phyloP scores from a whole-genome alignment of 2,797 vertebrate species.

The Clarias fuscus region DNA sequence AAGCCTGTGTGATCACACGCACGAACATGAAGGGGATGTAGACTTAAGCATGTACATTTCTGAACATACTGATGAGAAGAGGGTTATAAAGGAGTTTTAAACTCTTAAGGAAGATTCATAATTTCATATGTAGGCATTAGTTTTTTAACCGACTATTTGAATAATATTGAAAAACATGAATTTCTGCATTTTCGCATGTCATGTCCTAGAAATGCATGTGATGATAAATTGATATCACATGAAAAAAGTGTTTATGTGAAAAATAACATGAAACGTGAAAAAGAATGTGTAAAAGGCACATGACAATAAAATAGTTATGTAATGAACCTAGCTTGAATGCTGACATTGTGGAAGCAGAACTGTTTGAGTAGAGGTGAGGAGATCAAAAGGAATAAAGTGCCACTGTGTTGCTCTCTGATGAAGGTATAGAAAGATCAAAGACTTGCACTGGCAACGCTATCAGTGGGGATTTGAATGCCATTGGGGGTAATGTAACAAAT shows the following conservation, averaged over 20 bases:
- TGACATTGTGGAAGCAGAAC: background rate
- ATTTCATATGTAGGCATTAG: background rate
- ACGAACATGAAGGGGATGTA: background rate
- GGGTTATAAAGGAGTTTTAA: background rate
- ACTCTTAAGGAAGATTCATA: background rate
- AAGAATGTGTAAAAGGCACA: background rate
- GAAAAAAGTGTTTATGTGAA: background rate
- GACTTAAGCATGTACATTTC: background rate
- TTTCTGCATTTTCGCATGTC: background rate
- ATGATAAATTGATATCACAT: background rate
- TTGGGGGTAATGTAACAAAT: background rate
- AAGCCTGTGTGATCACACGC: conserved; percentile 13
- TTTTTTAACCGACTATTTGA: background rate
- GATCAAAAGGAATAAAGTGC: background rate
- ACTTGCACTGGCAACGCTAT: background rate
- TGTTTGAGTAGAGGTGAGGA: background rate
- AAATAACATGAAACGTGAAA: background rate
- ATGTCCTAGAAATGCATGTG: background rate
- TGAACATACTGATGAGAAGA: too few species aligned
- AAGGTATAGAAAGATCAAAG: background rate
- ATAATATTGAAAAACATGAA: background rate
- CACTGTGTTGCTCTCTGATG: background rate
- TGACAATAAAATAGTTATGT: background rate
- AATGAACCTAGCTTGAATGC: background rate
- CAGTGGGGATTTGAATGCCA: background rate